Evolutionary conservation across 2,888 invertebrate genomes (phyloP), one percentile per base, ranked within the genome.

Genomic region (Frankliniella intonsa): DNA sequence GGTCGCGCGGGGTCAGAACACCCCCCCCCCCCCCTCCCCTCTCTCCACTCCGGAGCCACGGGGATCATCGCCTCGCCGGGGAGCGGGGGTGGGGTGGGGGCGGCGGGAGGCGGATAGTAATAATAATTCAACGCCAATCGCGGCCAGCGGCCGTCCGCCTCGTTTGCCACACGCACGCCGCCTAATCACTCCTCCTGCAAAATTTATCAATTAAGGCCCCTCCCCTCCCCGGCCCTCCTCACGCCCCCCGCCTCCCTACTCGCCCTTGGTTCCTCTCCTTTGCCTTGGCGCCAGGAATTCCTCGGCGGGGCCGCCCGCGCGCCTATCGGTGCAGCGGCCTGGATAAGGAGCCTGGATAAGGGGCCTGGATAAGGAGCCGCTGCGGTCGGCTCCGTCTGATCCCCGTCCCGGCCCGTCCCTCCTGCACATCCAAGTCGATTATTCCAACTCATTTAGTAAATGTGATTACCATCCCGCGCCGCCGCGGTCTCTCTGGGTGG

Each of bases 371-470:
- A n/a, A n/a, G n/a, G n/a, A n/a, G n/a, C 5, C 3, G 38, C 38
- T 38, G 38, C 38, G 38, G 38, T 38, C 38, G 38, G 55, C 55
- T 7, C 55, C 55, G 14, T 17, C 55, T 55, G 12, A 14, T 55
- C 55, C 55, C 55, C 17, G 14, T 55, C 17, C 55, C 17, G 55
- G 55, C 14, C 38, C 38, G 3, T 5, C 38, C 38, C 38, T 2
- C 38, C 2, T 5, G 62, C 7, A 12, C 69, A 25, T 25, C 69
- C 25, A n/a, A 25, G 69, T 76, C 69, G 69, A 76, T 76, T 76
- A 76, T 76, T 76, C 69, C 69, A 25, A 76, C 69, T 76, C 69
- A 76, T 76, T 76, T 76, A n/a, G 69, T 76, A 76, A 38, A 76
- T 76, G 69, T 22, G 69, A 76, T 76, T 76, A 76, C 69, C 11